Evolutionary conservation across 2,888 invertebrate genomes (phyloP), one percentile per base, ranked within the genome.

Genomic region (Piscicola geometra): DNA sequence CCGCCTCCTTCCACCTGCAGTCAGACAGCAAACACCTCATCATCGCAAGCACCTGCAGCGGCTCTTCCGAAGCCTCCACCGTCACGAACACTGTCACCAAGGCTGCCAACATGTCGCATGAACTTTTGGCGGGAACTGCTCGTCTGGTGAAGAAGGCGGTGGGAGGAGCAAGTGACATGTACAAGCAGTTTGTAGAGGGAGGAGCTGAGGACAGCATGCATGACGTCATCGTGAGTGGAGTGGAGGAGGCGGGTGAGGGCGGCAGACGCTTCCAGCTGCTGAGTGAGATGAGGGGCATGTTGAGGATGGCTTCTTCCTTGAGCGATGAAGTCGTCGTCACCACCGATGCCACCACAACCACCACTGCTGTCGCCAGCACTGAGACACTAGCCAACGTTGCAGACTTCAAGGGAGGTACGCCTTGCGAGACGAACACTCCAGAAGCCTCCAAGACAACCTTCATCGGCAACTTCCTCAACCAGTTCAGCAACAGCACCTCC

Each of bases 141-240:
- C 77, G 81, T 2, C 74, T 81, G 68, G 80, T 82, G 41, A 81
- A 83, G 77, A 81, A 83, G 33, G 84, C 83, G 2, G 78, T 83
- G 47, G 81, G 91, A 83, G 88, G 75, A 30, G 75, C 75, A 18
- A 71, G 76, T 47, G 76, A 77, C 35, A 75, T 73, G 71, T 92
- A 92, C 82, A 91, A 91, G 81, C 91, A 92, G 83, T 85, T 92
- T 69, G 88, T 89, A 33, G 85, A 85, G 78, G 83, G 82, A 33
- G 84, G 83, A 75, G 77, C 76, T 30, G 84, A 83, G 33, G 82
- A 84, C 66, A 81, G 82, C 50, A 35, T 52, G 47, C 47, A 33
- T 25, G 60, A 47, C 30, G 32, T 56, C 30, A 60, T 71, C 30
- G 47, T 35, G 50, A 64, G 35, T 32, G 25, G 25, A 3, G 66